A percentile compares a stretch with the other conserved stretches of the same genome.
These are phyloP conservation scores for Uromys caudimaculatus DNA, from an alignment of 2,797 vertebrate genomes.

Conservation along the genomic window DNA sequence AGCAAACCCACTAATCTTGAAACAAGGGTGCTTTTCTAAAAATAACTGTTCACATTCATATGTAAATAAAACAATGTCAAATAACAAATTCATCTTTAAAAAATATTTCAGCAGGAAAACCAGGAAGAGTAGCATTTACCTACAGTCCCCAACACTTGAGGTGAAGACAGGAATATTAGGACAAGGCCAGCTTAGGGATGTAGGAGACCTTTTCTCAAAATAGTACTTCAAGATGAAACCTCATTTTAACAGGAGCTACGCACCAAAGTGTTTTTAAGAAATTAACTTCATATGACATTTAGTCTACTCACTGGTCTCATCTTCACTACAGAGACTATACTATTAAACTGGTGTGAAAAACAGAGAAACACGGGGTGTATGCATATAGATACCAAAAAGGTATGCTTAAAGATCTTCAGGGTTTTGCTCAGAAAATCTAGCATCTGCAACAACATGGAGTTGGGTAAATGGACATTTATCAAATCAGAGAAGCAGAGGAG, in stretches of 20 bases:
- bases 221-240: conserved; percentile 34
- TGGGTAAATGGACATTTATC: background rate
- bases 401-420: background rate
- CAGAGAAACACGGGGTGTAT: background rate
- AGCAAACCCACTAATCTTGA: background rate
- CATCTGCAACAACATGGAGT: conserved; percentile 16
- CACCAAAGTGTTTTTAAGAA: conserved; percentile 7
- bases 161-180: background rate
- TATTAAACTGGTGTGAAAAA: background rate
- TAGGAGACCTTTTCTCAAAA: background rate
- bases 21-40: conserved; percentile 33
- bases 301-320: conserved; percentile 28
- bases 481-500: background rate
- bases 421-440: conserved; percentile 5
- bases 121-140: background rate
- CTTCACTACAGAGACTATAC: background rate
- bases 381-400: background rate
- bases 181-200: background rate
- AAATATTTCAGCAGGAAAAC: background rate
- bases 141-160: background rate
- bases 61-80: background rate
- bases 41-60: conserved; percentile 34
- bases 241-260: background rate
- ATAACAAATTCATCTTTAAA: conserved; percentile 16
- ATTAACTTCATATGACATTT: background rate